These are phyloP conservation scores for Amphiprion clarkii DNA, from an alignment of 2,797 vertebrate genomes.

Conservation along the genomic window DNA sequence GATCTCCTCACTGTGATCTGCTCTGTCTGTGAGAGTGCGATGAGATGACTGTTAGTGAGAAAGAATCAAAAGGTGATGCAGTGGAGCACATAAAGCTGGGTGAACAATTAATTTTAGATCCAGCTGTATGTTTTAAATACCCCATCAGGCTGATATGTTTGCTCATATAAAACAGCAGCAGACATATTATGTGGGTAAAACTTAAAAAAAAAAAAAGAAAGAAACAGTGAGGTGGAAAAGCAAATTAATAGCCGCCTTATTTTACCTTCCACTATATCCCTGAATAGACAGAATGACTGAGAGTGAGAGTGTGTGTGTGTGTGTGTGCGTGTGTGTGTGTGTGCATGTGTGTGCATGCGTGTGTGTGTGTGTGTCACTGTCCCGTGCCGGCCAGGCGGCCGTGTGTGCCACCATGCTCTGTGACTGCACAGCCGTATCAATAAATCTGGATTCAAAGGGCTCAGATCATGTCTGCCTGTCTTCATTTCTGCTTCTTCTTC, in stretches of 20 bases:
- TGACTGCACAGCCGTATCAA: conserved; percentile 87
- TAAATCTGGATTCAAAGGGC: conserved; percentile 90
- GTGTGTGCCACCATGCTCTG: conserved; percentile 83
- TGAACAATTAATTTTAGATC: conserved; percentile 22
- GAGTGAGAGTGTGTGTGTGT: not conserved
- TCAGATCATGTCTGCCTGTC: conserved; percentile 85
- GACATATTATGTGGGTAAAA: conserved; percentile 2
- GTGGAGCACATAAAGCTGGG: conserved; percentile 39
- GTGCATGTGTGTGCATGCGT: conserved; percentile 35
- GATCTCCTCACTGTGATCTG: conserved; percentile 84
- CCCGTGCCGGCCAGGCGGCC: conserved; percentile 73
- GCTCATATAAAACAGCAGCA: conserved; percentile 6
- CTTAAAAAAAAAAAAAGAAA: not conserved
- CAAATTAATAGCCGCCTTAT: not conserved
- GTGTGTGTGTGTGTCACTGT: conserved; percentile 66
- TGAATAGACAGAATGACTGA: conserved; percentile 18
- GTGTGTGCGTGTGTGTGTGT: conserved; percentile 21
- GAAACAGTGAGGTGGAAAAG: not conserved
- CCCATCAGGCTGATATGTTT: conserved; percentile 2
- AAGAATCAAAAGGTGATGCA: conserved; percentile 27
- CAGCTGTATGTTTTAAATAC: not conserved
- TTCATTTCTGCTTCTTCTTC: conserved; percentile 67
- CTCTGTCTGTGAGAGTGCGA: conserved; percentile 53
- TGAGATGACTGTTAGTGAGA: conserved; percentile 38
- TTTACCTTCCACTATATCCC: conserved; percentile 41